Base-by-base conservation (phyloP, 2,888 invertebrate genomes). In the Acrobasis suavella region DNA sequence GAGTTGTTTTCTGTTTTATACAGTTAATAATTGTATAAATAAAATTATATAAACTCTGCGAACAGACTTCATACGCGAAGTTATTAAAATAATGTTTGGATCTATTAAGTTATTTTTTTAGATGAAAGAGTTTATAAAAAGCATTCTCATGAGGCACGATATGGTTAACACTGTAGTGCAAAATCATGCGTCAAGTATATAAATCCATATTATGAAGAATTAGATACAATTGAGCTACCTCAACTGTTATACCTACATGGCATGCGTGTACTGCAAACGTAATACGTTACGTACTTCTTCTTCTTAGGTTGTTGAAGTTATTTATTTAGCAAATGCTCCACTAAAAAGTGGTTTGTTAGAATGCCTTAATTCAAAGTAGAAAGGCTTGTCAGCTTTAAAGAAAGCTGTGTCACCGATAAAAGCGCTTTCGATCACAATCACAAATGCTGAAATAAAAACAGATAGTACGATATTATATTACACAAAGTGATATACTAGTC, bases 331-430 rank as follows among this genome's bases (percentile, higher is more conserved):
- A 69, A 65, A 68, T 7, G 69, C 61, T 63, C 76, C 75, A 50
- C 62, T 69, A 55, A 76, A 75, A 12, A 75, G 51, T n/a, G 58
- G 42, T 5, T 60, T 38, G n/a, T 60, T 46, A 8, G 69, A 65
- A 10, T 60, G 15, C 62, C 65, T 72, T 14, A 77, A 65, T 56
- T 69, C 65, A 65, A 69, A 76, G 58, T 69, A 69, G 65, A 76
- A 77, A 32, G 69, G 68, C n/a, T 64, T 66, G 58, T 71, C 62
- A 12, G 52, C 22, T 52, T 14, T 52, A 17, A 52, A 52, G 22
- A 22, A 14, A 12, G 6, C 7, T 52, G 2, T 5, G 7, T 14
- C 12, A n/a, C 46, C 1, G 7, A 46, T 46, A n/a, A 52, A 12
- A 12, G 52, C 16, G 5, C 17, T 17, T 8, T 9, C 12, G 12